These are phyloP conservation scores for Rhea americana DNA, from an alignment of 2,113 vertebrate genomes.

Conservation along the genomic window DNA sequence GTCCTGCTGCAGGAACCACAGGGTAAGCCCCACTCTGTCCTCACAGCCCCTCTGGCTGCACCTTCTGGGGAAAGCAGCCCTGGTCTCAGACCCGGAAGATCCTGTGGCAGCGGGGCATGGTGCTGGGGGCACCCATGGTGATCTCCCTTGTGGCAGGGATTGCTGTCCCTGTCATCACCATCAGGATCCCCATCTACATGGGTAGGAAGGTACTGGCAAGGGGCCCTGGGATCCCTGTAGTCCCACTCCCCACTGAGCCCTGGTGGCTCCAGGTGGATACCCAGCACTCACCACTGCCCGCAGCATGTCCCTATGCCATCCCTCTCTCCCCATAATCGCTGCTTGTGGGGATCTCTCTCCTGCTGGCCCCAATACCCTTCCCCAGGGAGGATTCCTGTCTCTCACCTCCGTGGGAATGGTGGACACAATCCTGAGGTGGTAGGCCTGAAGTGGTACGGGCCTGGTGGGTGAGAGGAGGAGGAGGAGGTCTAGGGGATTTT, in stretches of 20 bases:
- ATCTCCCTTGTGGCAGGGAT: slow-evolving; percentile 86
- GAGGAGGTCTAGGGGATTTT: not conserved
- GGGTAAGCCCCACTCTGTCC: not conserved
- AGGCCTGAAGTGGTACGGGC: not conserved
- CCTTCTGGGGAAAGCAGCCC: slow-evolving; percentile 90
- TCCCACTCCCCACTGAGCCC: not conserved
- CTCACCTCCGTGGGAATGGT: too few relatives aligned
- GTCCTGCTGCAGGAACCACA: accelerated
- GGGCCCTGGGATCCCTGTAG: not conserved
- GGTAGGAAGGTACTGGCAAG: slow-evolving; percentile 81
- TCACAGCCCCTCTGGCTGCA: slow-evolving; percentile 87
- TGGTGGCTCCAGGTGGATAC: not conserved
- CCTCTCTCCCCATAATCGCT: not conserved
- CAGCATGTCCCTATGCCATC: not conserved
- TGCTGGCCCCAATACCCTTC: not conserved
- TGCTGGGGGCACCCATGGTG: slow-evolving; percentile 87
- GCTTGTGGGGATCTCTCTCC: accelerated
- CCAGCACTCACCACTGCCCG: not conserved
- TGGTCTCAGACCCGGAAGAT: slow-evolving; percentile 87
- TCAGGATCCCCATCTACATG: slow-evolving; percentile 90
- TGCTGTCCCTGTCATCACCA: slow-evolving; percentile 87
- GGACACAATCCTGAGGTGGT: too few relatives aligned
- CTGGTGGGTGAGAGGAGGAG: not conserved
- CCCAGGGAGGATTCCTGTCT: too few relatives aligned
- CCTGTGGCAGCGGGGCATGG: slow-evolving; percentile 90